Conservation (phyloP, 1,140 invertebrate species). For the Magallana gigas region DNA sequence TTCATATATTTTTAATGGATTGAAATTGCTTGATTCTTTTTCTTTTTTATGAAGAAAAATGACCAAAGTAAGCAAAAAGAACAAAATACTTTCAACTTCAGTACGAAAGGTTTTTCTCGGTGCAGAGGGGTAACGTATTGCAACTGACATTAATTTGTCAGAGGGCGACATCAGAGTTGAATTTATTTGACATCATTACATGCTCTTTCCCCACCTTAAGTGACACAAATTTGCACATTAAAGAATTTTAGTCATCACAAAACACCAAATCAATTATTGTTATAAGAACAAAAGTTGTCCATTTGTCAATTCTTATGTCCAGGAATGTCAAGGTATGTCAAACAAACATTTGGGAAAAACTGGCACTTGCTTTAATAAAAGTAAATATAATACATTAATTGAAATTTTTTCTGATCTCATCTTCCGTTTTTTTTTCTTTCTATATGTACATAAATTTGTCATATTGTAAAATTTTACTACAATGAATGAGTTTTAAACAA, state of each 20-base stretch:
- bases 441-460: too few species aligned
- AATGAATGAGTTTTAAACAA: too few species aligned
- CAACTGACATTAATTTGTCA: constrained; percentile 3
- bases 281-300: too few species aligned
- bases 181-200: not conserved
- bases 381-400: too few species aligned
- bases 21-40: too few species aligned
- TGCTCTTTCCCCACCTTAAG: not conserved
- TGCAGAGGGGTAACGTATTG: not conserved
- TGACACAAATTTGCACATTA: constrained; percentile 3
- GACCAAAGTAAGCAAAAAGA: not conserved
- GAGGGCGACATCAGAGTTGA: not conserved
- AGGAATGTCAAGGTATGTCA: not conserved
- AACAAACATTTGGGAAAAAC: too few species aligned
- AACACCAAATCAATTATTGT: constrained; percentile 10
- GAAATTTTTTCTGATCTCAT: too few species aligned
- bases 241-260: not conserved
- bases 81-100: not conserved
- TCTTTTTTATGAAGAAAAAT: not conserved
- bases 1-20: too few species aligned
- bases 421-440: too few species aligned
- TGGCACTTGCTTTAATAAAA: too few species aligned
- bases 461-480: too few species aligned
- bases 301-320: not conserved
- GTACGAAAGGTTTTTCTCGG: not conserved